phyloP scores from a whole-genome alignment of 1,140 invertebrate species.

The Diorhabda carinulata region DNA sequence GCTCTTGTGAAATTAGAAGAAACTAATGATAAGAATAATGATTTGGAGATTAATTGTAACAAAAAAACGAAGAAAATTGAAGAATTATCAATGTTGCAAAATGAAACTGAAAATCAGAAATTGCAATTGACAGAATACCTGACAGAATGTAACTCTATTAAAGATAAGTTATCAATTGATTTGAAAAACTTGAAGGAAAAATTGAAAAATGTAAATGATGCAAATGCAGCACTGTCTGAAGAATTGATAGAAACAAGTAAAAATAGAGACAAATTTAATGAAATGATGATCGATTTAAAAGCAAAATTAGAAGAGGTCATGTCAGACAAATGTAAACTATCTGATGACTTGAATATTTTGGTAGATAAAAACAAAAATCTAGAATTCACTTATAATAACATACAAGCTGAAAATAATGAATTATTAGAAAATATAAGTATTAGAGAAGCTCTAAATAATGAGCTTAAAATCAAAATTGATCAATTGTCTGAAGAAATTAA shows the following conservation, averaged over 20 bases:
- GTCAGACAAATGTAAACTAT: slow-evolving; percentile 8
- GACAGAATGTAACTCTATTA: too few relatives aligned
- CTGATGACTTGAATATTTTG: not conserved
- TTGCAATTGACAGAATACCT: too few relatives aligned
- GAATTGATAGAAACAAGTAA: not conserved
- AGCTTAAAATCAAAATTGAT: too few relatives aligned
- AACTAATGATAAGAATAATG: not conserved
- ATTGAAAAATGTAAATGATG: not conserved
- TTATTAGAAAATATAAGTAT: not conserved
- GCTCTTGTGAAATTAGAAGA: not conserved
- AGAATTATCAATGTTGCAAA: too few relatives aligned
- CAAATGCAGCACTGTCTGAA: not conserved
- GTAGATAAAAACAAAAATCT: not conserved
- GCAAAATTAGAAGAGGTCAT: slow-evolving; percentile 3
- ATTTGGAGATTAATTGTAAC: too few relatives aligned
- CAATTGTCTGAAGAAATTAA: not conserved
- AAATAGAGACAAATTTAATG: not conserved
- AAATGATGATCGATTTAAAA: not conserved
- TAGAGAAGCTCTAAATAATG: too few relatives aligned
- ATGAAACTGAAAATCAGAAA: too few relatives aligned
- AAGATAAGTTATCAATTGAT: too few relatives aligned
- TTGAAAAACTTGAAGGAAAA: too few relatives aligned
- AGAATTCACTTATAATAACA: not conserved
- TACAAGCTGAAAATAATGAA: not conserved
- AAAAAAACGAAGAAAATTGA: too few relatives aligned